phyloP scores from a whole-genome alignment of 2,113 vertebrate genomes.

The Callospermophilus lateralis region DNA sequence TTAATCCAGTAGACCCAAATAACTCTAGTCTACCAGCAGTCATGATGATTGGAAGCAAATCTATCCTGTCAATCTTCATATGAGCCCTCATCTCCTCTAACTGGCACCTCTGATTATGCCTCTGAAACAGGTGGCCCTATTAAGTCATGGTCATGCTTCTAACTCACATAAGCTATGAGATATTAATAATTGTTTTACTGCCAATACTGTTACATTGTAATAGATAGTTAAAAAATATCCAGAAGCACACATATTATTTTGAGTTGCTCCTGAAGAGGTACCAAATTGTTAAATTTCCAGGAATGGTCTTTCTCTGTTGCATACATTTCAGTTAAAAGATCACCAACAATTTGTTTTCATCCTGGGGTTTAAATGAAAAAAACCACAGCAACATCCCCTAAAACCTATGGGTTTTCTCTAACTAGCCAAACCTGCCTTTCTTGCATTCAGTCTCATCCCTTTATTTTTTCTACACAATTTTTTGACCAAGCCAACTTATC shows the following conservation, averaged over 20 bases:
- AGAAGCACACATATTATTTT: neutral
- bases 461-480: neutral
- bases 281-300: neutral
- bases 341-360: neutral
- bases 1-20: neutral
- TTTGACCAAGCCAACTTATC: neutral
- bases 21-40: neutral
- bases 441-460: neutral
- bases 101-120: fast-evolving
- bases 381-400: neutral
- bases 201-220: neutral
- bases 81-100: neutral
- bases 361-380: neutral
- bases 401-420: neutral
- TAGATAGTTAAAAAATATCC: neutral
- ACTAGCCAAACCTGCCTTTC: neutral
- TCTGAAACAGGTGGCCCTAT: neutral
- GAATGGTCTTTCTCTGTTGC: neutral
- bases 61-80: neutral
- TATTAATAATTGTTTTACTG: neutral
- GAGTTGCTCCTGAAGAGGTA: neutral
- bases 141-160: neutral
- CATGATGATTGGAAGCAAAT: neutral
- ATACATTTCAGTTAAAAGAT: neutral
- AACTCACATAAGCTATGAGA: neutral